Evolutionary conservation across 2,113 vertebrate species (phyloP).

Genomic region (Heterocephalus glaber): DNA sequence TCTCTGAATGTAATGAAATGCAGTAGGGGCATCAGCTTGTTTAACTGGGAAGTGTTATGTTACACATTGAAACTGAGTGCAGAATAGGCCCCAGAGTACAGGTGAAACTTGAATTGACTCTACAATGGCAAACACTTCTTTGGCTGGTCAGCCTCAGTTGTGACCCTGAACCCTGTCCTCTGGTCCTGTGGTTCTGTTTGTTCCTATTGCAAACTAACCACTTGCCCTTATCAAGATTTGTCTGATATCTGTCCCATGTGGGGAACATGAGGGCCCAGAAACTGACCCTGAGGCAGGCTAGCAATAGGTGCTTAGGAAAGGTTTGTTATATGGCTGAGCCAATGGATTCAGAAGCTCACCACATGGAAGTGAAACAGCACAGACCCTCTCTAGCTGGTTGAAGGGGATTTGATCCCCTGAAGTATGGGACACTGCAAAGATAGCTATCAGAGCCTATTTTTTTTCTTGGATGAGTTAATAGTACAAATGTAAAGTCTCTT

Average conservation of each 20-base stretch:
- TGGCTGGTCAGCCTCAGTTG: neutral
- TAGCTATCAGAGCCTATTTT: neutral
- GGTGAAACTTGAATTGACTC: neutral
- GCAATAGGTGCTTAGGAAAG: neutral
- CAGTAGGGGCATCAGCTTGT: neutral
- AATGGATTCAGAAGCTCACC: neutral
- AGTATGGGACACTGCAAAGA: neutral
- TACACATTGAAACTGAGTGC: neutral
- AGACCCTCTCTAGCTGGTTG: neutral
- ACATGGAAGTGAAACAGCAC: neutral
- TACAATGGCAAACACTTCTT: neutral
- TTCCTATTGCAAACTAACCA: neutral
- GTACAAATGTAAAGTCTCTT: slow-evolving; percentile 14
- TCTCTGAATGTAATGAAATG: neutral
- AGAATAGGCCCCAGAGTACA: neutral
- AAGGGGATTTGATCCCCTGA: neutral
- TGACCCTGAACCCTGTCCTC: neutral
- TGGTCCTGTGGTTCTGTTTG: neutral
- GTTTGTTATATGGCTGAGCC: neutral
- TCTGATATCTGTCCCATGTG: neutral
- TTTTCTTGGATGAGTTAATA: slow-evolving; percentile 35
- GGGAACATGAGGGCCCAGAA: neutral
- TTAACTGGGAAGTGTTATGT: neutral
- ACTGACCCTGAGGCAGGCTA: neutral
- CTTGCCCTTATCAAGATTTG: neutral